Percentiles rank a stretch among this genome's conserved stretches.
phyloP scores from a whole-genome alignment of 1,140 invertebrate species.

The Holotrichia oblita region DNA sequence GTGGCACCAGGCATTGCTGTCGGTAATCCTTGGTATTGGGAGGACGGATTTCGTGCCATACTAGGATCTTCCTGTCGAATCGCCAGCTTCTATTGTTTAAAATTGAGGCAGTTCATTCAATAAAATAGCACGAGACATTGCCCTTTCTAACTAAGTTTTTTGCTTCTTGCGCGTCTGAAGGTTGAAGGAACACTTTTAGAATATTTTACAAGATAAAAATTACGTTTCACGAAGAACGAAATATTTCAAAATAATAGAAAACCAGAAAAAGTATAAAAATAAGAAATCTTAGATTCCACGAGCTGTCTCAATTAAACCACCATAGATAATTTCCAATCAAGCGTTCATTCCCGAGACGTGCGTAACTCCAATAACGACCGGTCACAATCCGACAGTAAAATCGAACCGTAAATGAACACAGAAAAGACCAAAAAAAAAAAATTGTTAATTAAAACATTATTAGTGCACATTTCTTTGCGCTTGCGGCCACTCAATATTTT shows the following conservation, averaged over 20 bases:
- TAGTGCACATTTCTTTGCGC: conserved; percentile 42
- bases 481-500: conserved; percentile 42
- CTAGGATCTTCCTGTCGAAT: no score
- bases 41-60: no score
- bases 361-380: conserved; percentile 8
- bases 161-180: no score
- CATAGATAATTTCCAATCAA: conserved; percentile 22
- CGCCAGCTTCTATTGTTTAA: no score
- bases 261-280: neutral
- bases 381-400: conserved; percentile 29
- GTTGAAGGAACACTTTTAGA: neutral
- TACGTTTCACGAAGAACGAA: no score
- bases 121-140: no score
- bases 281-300: neutral
- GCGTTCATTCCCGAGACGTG: conserved; percentile 11
- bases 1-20: no score
- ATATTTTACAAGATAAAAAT: neutral
- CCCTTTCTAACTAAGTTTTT: no score
- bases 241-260: no score
- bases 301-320: conserved; percentile 8
- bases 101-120: no score
- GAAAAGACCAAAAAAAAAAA: conserved; percentile 28
- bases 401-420: conserved; percentile 32
- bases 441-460: conserved; percentile 38
- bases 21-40: no score